These are phyloP conservation scores for Cyphomyrmex costatus DNA, from an alignment of 1,140 invertebrate genomes.

Conservation along the genomic window DNA sequence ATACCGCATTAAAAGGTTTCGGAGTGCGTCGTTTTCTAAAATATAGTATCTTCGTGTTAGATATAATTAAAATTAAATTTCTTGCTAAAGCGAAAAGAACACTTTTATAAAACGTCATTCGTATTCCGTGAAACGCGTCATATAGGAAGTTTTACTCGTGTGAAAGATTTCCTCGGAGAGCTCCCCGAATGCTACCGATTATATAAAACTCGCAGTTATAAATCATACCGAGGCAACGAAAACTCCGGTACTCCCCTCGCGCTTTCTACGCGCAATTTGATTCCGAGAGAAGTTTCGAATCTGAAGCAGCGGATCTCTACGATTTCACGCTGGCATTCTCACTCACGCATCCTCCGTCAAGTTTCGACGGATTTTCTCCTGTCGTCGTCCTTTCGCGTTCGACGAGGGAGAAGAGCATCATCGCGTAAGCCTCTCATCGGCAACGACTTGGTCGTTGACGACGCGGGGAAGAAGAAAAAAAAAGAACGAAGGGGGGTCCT, in stretches of 20 bases:
- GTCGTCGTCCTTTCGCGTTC: conserved; percentile 33
- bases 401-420: conserved; percentile 66
- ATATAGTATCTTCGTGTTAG: not conserved
- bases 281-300: conserved; percentile 25
- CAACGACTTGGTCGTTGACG: conserved; percentile 65
- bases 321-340: conserved; percentile 45
- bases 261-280: conserved; percentile 52
- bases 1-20: conserved; percentile 16
- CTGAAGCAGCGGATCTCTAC: conserved; percentile 4
- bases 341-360: conserved; percentile 24
- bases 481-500: not conserved
- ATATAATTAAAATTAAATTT: conserved; percentile 3
- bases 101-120: not conserved
- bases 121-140: not conserved
- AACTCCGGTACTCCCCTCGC: conserved; percentile 11
- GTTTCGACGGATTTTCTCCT: conserved; percentile 45
- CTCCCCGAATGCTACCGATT: not conserved
- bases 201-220: conserved; percentile 35
- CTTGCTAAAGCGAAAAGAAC: not conserved
- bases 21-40: not conserved
- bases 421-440: conserved; percentile 75
- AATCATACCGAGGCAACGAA: conserved; percentile 43
- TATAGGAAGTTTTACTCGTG: not conserved
- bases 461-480: conserved; percentile 16
- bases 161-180: not conserved